phyloP scores from a whole-genome alignment of 2,888 invertebrate genomes.

The Eucera pruinosa region DNA sequence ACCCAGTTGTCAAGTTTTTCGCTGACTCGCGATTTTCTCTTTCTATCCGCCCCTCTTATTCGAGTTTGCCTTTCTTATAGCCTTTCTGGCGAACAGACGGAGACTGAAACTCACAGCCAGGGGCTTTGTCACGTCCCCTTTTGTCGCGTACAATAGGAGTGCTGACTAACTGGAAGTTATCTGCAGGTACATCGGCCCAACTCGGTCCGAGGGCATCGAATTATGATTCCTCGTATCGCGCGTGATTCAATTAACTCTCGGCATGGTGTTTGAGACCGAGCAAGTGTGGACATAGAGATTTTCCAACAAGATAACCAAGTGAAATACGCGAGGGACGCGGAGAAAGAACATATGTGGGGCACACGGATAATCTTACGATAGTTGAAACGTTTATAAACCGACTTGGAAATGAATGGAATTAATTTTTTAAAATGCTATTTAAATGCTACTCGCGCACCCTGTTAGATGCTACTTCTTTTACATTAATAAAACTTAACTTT shows the following conservation, averaged over 20 bases:
- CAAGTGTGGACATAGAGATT: background rate
- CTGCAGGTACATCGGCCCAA: conserved; percentile 29
- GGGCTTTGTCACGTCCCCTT: conserved; percentile 49
- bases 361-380: no score
- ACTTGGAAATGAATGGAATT: no score
- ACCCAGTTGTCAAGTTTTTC: conserved; percentile 37
- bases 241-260: conserved; percentile 27
- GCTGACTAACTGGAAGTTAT: conserved; percentile 49
- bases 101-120: conserved; percentile 29
- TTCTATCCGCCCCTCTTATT: conserved; percentile 23
- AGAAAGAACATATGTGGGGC: no score
- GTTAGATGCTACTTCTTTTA: no score
- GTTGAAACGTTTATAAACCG: no score
- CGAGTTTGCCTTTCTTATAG: conserved; percentile 44
- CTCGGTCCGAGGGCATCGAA: conserved; percentile 25
- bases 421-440: no score
- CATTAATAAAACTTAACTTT: no score
- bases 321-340: background rate
- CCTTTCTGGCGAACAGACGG: conserved; percentile 19
- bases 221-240: conserved; percentile 28
- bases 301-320: background rate
- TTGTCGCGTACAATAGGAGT: conserved; percentile 53
- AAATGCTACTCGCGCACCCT: no score
- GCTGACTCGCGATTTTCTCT: conserved; percentile 17
- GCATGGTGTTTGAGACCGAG: background rate